Evolutionary conservation across 64 coral and sea anemone species (phyloP), one percentile per base, ranked within the genome.

Genomic region (Montipora cactus): DNA sequence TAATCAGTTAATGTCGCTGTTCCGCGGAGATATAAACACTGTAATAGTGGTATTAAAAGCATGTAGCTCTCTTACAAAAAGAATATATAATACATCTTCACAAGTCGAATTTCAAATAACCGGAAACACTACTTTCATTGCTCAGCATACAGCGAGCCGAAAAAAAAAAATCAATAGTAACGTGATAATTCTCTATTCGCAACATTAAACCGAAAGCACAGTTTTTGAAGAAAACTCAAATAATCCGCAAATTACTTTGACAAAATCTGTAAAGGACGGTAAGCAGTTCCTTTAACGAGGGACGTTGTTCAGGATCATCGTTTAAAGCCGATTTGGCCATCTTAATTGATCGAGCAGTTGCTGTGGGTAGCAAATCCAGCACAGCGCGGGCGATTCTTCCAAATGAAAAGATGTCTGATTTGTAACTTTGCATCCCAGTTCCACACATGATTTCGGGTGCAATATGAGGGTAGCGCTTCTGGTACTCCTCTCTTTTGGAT

Each of bases 401-500:
- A 15, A 83, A 46, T 16, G 75, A 89, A 44, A 59, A 77, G 16
- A 77, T 89, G 28, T 89, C 87, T 47, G 74, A 78, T 7, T 18
- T 7, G 5, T n/a, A 16, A 44, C 87, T 89, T 67, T 89, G 88
- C 21, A 28, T 59, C 3, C 53, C 73, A n/a, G 45, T 59, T 3
- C 88, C 57, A 16, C 52, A 45, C 1, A 79, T 44, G 64, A 89
- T 79, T 78, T 89, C 75, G 4, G 75, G 75, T 23, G 88, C 93
- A 83, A 94, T 90, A n/a, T 94, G 87, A 47, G 87, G 79, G 44
- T 84, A 94, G 16, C 22, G 16, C 3, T 84, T 77, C 5, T 59
- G 8, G 58, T 94, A 84, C 0, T 1, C 18, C 70, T 49, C 47
- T 67, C 64, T 59, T 28, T 59, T 66, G 4, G 10, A 5, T 1